Evolutionary conservation across 2,797 vertebrate genomes (phyloP).

Genomic region (Microctenopoma lineatum): DNA sequence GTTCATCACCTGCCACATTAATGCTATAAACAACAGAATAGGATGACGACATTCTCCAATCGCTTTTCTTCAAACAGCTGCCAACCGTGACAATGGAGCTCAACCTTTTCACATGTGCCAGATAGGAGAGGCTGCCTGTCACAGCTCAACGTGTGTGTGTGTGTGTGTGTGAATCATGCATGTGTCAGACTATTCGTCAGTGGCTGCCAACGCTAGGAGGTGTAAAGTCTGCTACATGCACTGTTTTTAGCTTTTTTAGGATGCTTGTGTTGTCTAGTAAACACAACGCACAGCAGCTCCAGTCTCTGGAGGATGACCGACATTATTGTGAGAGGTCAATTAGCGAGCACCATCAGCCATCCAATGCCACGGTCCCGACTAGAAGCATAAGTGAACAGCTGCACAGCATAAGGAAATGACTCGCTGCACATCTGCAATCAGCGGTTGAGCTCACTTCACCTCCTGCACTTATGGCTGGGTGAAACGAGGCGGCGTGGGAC

Average conservation of each 20-base stretch:
- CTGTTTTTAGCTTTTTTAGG: neutral
- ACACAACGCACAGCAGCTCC: no score
- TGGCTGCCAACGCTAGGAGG: no score
- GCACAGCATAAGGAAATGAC: slow-evolving; percentile 47
- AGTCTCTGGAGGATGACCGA: neutral
- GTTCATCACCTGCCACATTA: slow-evolving; percentile 55
- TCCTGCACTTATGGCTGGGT: slow-evolving; percentile 19
- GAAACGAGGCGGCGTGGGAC: slow-evolving; percentile 36
- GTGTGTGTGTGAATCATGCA: slow-evolving; percentile 4
- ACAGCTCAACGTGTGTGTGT: slow-evolving; percentile 11
- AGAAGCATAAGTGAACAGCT: slow-evolving; percentile 34
- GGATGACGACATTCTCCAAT: slow-evolving; percentile 28
- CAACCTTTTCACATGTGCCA: slow-evolving; percentile 44
- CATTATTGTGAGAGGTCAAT: neutral
- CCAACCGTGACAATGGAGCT: slow-evolving; percentile 43
- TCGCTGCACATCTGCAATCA: slow-evolving; percentile 48
- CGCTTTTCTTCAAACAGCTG: slow-evolving; percentile 36
- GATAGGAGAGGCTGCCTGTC: slow-evolving; percentile 41
- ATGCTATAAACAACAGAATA: slow-evolving; percentile 47
- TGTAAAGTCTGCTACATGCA: neutral
- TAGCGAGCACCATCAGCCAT: neutral
- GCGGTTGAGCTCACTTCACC: slow-evolving; percentile 50
- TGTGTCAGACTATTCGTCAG: neutral
- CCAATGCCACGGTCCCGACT: neutral
- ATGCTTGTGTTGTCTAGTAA: no score